phyloP scores from a whole-genome alignment of 2,113 vertebrate genomes.

The Ptyas mucosa region DNA sequence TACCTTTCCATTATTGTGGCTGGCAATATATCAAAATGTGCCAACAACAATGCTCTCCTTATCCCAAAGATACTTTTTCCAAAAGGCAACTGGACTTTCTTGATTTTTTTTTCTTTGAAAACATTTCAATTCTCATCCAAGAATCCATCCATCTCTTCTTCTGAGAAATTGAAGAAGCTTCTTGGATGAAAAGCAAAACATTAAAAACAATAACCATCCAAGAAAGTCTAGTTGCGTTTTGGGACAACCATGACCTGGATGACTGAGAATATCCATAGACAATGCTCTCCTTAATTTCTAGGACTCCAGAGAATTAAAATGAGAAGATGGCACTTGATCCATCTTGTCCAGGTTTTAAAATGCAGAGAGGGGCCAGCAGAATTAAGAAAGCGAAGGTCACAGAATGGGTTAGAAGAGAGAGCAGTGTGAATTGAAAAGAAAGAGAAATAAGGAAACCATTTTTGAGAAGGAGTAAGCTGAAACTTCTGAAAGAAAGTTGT shows the following conservation, averaged over 20 bases:
- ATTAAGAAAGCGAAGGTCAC: background rate
- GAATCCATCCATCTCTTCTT: background rate
- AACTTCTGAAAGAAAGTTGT: background rate
- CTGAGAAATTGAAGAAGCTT: background rate
- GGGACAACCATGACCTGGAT: background rate
- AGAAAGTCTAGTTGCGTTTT: background rate
- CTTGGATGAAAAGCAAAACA: background rate
- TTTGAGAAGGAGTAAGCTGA: background rate
- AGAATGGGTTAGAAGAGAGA: background rate
- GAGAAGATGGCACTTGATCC: background rate
- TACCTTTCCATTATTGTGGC: background rate
- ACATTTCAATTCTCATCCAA: background rate
- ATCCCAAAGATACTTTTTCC: background rate
- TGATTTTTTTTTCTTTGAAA: background rate
- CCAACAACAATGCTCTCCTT: background rate
- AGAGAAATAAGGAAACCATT: background rate
- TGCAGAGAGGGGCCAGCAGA: background rate
- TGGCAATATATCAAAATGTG: background rate
- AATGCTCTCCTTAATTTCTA: background rate
- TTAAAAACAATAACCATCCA: background rate
- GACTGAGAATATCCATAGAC: background rate
- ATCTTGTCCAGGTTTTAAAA: background rate
- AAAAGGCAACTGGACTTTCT: background rate
- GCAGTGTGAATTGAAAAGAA: background rate
- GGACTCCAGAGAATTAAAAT: background rate